Base-by-base conservation (phyloP, 2,797 vertebrate genomes). In the Poecile montanus region DNA sequence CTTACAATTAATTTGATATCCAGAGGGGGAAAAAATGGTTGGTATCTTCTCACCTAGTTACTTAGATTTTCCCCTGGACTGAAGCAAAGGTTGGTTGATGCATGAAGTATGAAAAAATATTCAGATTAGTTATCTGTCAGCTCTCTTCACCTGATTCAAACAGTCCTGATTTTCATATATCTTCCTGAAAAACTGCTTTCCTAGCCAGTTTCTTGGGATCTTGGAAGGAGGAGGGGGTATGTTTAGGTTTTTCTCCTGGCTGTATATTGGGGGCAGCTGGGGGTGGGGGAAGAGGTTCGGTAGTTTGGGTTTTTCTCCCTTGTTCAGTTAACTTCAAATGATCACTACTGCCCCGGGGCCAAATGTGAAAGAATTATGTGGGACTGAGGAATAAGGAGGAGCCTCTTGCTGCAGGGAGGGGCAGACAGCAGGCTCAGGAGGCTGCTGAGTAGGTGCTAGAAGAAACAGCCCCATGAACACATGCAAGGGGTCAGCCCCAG, bases 221-320 rank as follows among this genome's bases (percentile, higher is more conserved):
- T 34, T 0, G 3, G 0, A 2, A 21, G 13, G 9, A 56, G 26
- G 11, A n/a, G 13, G 9, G 13, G 13, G 3, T 15, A 17, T 27
- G 67, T 87, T 85, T 58, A 65, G 38, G 11, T 47, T 89, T 88
- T 68, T 78, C 8, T 85, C 2, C 19, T 58, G 19, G 13, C 19
- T 58, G 11, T 65, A 5, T 86, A 50, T 53, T 30, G 21, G 6
- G 6, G 10, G 8, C 3, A 11, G 42, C 12, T 40, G 40, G 40
- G 40, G 11, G 42, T 16, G 42, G 15, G 9, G 4, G 29, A 80
- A 23, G 45, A 23, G 6, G 4, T 57, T 36, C 13, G 13, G 26
- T 71, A 45, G 36, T 75, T 68, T 71, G 23, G 1, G 0, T 1
- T 44, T 44, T 53, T 72, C 54, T 11, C 15, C 6, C 13, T 19